Evolutionary conservation across 2,888 invertebrate species (phyloP).

Genomic region (Heteropelma amictum): DNA sequence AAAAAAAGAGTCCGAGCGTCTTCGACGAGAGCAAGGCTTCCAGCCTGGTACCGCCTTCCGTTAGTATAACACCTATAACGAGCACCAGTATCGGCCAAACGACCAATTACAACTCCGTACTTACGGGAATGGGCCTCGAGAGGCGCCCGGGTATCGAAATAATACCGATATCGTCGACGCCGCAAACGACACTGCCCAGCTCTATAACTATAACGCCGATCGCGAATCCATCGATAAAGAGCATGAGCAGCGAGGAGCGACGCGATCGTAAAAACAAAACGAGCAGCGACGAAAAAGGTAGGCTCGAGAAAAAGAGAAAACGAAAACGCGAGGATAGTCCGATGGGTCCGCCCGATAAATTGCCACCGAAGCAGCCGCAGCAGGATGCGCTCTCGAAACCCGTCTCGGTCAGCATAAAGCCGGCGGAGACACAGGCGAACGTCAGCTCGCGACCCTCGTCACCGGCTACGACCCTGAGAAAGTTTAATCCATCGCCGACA

Average conservation of each 20-base stretch:
- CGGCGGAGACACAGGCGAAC: constrained; percentile 82
- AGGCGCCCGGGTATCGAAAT: constrained; percentile 90
- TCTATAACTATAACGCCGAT: constrained; percentile 94
- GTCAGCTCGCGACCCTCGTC: constrained; percentile 81
- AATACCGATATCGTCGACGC: constrained; percentile 85
- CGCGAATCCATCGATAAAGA: constrained; percentile 79
- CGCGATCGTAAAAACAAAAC: constrained; percentile 78
- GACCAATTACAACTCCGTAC: constrained; percentile 80
- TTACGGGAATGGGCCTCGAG: constrained; percentile 82
- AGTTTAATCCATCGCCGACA: constrained; percentile 87
- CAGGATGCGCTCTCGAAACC: constrained; percentile 85
- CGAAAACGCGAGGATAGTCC: constrained; percentile 88
- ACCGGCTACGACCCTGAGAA: constrained; percentile 83
- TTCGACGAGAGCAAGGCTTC: constrained; percentile 80
- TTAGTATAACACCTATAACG: constrained; percentile 82
- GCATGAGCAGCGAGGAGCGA: constrained; percentile 71
- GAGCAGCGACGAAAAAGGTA: constrained; percentile 76
- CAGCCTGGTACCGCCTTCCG: constrained; percentile 81
- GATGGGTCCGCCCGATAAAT: constrained; percentile 89
- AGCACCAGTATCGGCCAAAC: constrained; percentile 72
- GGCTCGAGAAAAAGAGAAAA: constrained; percentile 85
- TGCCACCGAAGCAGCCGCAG: constrained; percentile 83
- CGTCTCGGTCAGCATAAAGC: constrained; percentile 86
- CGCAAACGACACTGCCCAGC: constrained; percentile 84
- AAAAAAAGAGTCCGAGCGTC: constrained; percentile 79